Evolutionary conservation across 1,140 invertebrate species (phyloP).

Genomic region (Oedothorax gibbosus): DNA sequence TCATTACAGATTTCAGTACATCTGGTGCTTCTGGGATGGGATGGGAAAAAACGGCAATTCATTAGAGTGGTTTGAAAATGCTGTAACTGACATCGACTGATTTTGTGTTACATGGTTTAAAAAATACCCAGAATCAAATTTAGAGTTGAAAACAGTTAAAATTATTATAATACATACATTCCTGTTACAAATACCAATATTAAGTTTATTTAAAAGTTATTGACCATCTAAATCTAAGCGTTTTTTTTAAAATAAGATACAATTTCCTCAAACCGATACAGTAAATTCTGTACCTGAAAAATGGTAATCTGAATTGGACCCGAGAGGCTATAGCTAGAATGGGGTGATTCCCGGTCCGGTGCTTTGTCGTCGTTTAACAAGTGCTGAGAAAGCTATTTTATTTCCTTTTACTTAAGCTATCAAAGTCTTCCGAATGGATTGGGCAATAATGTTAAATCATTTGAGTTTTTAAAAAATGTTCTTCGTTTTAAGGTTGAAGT

Average conservation of each 20-base stretch:
- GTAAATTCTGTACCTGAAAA: constrained; percentile 11
- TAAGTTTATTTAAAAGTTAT: too few relatives aligned
- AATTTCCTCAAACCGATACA: too few relatives aligned
- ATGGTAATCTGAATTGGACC: constrained; percentile 16
- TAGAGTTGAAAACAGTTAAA: too few relatives aligned
- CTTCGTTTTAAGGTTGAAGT: too few relatives aligned
- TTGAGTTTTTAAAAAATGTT: neutral
- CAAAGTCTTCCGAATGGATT: constrained; percentile 13
- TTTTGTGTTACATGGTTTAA: too few relatives aligned
- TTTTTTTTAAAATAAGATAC: too few relatives aligned
- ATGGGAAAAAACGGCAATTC: constrained; percentile 11
- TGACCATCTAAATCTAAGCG: too few relatives aligned
- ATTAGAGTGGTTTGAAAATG: neutral
- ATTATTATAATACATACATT: too few relatives aligned
- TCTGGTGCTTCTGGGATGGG: constrained; percentile 4
- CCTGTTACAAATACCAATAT: too few relatives aligned
- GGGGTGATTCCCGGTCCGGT: neutral
- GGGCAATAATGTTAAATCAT: constrained; percentile 15
- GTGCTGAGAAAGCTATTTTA: constrained; percentile 29
- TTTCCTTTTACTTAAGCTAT: constrained; percentile 29
- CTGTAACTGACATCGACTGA: too few relatives aligned
- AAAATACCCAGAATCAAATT: too few relatives aligned
- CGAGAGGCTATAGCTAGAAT: constrained; percentile 3
- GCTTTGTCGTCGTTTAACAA: constrained; percentile 30
- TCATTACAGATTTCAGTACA: constrained; percentile 41